A percentile compares a stretch with the other conserved stretches of the same genome.
Conservation (phyloP, 2,797 vertebrate species). For the Lemur catta region DNA sequence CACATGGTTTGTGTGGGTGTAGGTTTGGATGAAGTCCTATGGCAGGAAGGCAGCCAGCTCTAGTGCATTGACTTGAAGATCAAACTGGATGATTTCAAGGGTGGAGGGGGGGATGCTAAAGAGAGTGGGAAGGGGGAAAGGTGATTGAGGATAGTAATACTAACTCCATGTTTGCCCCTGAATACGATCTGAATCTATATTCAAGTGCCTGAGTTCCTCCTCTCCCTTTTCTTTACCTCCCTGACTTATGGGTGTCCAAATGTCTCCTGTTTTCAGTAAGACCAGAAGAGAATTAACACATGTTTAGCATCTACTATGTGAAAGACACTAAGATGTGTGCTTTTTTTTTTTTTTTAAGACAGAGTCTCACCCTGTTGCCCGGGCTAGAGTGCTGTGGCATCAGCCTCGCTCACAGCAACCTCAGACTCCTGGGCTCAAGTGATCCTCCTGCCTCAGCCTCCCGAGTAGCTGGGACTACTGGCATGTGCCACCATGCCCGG, state of each 20-base stretch:
- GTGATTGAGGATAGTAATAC: slow-evolving; percentile 42
- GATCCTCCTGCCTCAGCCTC: too few relatives aligned
- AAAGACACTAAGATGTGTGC: background rate
- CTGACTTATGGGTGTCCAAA: background rate
- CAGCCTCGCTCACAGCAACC: too few relatives aligned
- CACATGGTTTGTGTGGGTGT: slow-evolving; percentile 70
- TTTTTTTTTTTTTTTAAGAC: background rate
- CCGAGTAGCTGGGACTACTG: too few relatives aligned
- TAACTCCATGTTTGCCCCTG: background rate
- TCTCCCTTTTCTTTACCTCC: background rate
- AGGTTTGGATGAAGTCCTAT: slow-evolving; percentile 58
- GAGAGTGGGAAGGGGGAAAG: slow-evolving; percentile 27
- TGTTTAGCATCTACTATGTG: slow-evolving; percentile 9
- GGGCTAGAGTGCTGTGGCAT: too few relatives aligned
- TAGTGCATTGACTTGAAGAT: slow-evolving; percentile 50
- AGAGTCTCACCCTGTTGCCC: too few relatives aligned
- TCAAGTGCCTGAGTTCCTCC: slow-evolving; percentile 30
- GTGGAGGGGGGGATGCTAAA: background rate
- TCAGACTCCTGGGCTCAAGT: too few relatives aligned
- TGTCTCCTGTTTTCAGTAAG: slow-evolving; percentile 40
- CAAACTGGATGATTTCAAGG: slow-evolving; percentile 48
- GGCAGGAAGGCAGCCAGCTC: slow-evolving; percentile 52
- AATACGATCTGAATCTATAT: slow-evolving; percentile 16
- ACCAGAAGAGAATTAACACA: background rate
- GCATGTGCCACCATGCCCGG: too few relatives aligned